Conservation (phyloP, 2,888 invertebrate species). For the Stenodema calcarata region DNA sequence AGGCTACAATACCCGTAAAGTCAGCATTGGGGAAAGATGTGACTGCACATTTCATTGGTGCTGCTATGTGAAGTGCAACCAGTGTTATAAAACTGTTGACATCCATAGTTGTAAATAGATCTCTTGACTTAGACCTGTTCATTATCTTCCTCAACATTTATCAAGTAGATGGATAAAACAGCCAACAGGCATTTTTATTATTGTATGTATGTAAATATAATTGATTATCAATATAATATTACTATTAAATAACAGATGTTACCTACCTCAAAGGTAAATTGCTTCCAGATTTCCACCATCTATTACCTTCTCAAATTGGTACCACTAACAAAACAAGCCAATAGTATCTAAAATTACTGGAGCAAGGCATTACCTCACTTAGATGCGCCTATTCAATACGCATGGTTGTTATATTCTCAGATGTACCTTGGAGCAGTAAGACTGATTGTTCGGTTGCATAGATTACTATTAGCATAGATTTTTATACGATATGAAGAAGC, state of each 20-base stretch:
- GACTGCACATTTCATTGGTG: constrained; percentile 97
- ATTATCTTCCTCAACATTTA: background rate
- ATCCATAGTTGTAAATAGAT: constrained; percentile 84
- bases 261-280: background rate
- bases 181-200: background rate
- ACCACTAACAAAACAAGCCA: too few species aligned
- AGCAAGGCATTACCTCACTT: too few species aligned
- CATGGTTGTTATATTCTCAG: too few species aligned
- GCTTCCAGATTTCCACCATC: too few species aligned
- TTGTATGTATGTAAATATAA: constrained; percentile 15
- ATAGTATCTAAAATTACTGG: too few species aligned
- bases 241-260: background rate
- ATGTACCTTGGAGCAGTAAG: too few species aligned
- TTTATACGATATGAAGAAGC: too few species aligned
- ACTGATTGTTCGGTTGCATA: too few species aligned
- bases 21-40: constrained; percentile 79
- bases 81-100: constrained; percentile 79
- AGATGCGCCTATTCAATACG: too few species aligned
- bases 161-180: background rate
- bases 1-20: constrained; percentile 86
- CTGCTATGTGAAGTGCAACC: constrained; percentile 90
- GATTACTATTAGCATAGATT: too few species aligned
- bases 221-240: background rate
- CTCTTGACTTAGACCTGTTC: background rate
- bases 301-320: too few species aligned